Base-by-base conservation (phyloP, 2,113 vertebrate species). In the Orientallactaga bullata region DNA sequence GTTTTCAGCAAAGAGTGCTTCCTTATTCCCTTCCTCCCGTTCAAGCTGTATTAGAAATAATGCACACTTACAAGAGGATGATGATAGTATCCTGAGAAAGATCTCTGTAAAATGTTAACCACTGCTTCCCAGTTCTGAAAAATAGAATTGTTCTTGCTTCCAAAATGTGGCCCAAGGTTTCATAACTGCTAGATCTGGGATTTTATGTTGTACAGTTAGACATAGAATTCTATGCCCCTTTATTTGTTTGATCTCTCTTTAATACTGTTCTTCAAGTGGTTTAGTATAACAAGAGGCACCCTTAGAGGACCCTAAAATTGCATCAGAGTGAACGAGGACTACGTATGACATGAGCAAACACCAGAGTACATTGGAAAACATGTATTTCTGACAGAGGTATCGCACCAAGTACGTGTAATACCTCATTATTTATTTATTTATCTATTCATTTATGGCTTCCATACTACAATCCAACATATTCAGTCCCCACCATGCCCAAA, bases 101-200 rank as follows among this genome's bases (percentile, higher is more conserved):
- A 86, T 63, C 72, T 58, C 80, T 92, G 97, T 95, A 32, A 92
- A 97, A 96, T 8, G 86, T 79, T 95, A 94, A 90, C 72, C 74
- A 95, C 74, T 35, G 39, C n/a, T 94, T 94, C 71, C 65, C 39
- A 84, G 61, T 73, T 94, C 88, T n/a, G 20, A 77, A 93, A 71
- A 16, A 89, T 3, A 65, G 28, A 84, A 26, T 30, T n/a, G 85
- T 69, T 83, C 85, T 30, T 90, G 51, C 13, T 93, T 93, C 85
- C 89, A 72, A 69, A 73, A 84, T 30, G 81, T 39, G 92, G 77
- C 68, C 95, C 63, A 92, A 12, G 89, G 77, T 91, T 82, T 95
- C 6, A 24, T 79, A 97, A 96, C 85, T 37, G 65, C 26, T 91
- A 3, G 20, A 37, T 83, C 77, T 73, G 15, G 3, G 20, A 72